A percentile compares a stretch with the other conserved stretches of the same genome.
These are phyloP conservation scores for Drosophila anomalata DNA, from an alignment of 2,888 invertebrate species.

Conservation along the genomic window DNA sequence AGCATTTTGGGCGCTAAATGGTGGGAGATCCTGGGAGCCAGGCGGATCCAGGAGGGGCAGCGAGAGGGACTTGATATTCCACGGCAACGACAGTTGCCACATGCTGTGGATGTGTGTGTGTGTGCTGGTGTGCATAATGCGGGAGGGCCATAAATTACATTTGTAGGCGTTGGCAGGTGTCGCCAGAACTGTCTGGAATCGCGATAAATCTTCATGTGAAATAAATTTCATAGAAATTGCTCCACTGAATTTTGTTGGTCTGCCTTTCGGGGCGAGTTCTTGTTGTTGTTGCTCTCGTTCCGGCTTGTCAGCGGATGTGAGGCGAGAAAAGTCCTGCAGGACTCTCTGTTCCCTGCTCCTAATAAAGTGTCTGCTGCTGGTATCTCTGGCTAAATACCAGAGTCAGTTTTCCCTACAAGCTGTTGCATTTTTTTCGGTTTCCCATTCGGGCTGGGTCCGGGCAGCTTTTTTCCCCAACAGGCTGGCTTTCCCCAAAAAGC, in stretches of 20 bases:
- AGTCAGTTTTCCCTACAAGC: slow-evolving; percentile 25
- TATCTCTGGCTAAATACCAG: slow-evolving; percentile 32
- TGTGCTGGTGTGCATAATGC: slow-evolving; percentile 77
- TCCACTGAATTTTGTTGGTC: slow-evolving; percentile 81
- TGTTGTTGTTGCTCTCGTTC: slow-evolving; percentile 46
- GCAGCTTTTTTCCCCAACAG: slow-evolving; percentile 10
- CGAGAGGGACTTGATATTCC: slow-evolving; percentile 38
- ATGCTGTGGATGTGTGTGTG: slow-evolving; percentile 61
- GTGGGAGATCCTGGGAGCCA: slow-evolving; percentile 10
- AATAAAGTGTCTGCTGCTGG: slow-evolving; percentile 64
- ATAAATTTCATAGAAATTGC: slow-evolving; percentile 84
- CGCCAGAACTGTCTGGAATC: slow-evolving; percentile 84
- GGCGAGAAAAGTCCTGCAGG: slow-evolving; percentile 71
- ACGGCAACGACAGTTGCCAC: slow-evolving; percentile 52
- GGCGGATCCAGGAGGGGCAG: slow-evolving; percentile 23
- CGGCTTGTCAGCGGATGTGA: slow-evolving; percentile 66
- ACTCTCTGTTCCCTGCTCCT: slow-evolving; percentile 44
- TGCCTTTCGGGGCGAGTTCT: slow-evolving; percentile 71
- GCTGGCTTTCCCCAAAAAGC: slow-evolving; percentile 52
- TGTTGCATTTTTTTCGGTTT: slow-evolving; percentile 58
- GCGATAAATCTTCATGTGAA: slow-evolving; percentile 85
- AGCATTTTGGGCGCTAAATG: slow-evolving; percentile 70
- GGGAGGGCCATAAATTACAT: slow-evolving; percentile 84
- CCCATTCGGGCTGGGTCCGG: slow-evolving; percentile 2
- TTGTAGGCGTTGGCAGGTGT: slow-evolving; percentile 85